Evolutionary conservation across 2,797 vertebrate genomes (phyloP), one percentile per base, ranked within the genome.

Genomic region (Platyrinchus mystaceus): DNA sequence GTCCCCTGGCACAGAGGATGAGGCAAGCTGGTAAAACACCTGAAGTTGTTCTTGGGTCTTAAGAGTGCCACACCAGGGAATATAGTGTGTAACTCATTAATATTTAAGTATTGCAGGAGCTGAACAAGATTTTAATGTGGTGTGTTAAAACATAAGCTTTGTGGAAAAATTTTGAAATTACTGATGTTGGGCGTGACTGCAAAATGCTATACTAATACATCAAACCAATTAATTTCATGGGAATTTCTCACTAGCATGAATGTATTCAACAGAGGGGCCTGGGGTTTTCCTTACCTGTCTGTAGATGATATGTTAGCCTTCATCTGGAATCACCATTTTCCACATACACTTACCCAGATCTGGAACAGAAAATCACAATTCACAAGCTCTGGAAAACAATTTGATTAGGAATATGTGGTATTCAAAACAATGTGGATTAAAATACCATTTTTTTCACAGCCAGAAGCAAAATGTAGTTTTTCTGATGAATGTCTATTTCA

Each of bases 11-110:
- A 78, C 49, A 18, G 49, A 43, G 56, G 60, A 66, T 41, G 79
- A 75, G 82, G 77, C 68, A 56, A 71, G 87, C 82, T 89, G 93
- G 62, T 95, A 82, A 95, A 97, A 94, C 92, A 96, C 89, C 84
- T 92, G 93, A 68, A 97, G 84, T 94, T 92, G 68, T 79, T 74
- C 67, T 62, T 79, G 90, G 84, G 81, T 90, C 95, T 96, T 60
- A 41, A 74, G 89, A 63, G 13, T 79, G 50, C 70, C 86, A 58
- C 84, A 59, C 90, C 14, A 15, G 94, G 69, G 80, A 87, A 63
- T 36, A 70, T 7, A 74, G 34, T n/a, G 2, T 77, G 88, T 81
- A 58, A 83, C 71, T 93, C 62, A 15, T 96, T 95, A 92, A 81
- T 67, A 82, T 89, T 97, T 94, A 84, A 97, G 81, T 49, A 6